Evolutionary conservation across 2,888 invertebrate genomes (phyloP).

Genomic region (Bruchidius siliquastri): DNA sequence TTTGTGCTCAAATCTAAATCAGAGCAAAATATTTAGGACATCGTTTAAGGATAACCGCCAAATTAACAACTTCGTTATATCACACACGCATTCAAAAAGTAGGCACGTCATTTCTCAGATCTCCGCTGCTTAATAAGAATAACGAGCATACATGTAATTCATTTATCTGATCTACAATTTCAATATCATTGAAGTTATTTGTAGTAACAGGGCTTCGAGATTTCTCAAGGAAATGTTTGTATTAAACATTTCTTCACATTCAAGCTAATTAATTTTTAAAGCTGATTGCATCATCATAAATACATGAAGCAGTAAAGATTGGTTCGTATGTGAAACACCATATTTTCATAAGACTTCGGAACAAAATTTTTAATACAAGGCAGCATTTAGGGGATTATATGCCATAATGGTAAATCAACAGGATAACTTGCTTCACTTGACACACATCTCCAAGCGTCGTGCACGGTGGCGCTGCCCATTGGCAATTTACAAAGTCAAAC

Average conservation of each 20-base stretch:
- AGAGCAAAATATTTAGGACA: not conserved
- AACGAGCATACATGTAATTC: not conserved
- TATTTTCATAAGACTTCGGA: too few relatives aligned
- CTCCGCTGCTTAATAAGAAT: not conserved
- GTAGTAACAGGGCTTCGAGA: not conserved
- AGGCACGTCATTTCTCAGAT: not conserved
- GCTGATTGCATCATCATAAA: not conserved
- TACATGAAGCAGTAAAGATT: not conserved
- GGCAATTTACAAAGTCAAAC: too few relatives aligned
- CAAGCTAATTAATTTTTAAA: not conserved
- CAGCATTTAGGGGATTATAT: too few relatives aligned
- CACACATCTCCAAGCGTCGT: too few relatives aligned
- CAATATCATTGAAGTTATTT: not conserved
- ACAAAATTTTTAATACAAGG: too few relatives aligned
- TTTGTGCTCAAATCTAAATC: not conserved
- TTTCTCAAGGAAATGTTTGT: not conserved
- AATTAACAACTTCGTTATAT: not conserved
- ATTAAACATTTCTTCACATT: not conserved
- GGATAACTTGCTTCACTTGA: too few relatives aligned
- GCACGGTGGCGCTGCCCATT: too few relatives aligned
- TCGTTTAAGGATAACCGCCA: not conserved
- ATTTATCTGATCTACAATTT: not conserved
- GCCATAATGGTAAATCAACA: too few relatives aligned
- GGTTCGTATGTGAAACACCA: not conserved
- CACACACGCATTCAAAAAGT: not conserved